Evolutionary conservation across 2,797 vertebrate genomes (phyloP).

Genomic region (Bryconaethiops microstoma): DNA sequence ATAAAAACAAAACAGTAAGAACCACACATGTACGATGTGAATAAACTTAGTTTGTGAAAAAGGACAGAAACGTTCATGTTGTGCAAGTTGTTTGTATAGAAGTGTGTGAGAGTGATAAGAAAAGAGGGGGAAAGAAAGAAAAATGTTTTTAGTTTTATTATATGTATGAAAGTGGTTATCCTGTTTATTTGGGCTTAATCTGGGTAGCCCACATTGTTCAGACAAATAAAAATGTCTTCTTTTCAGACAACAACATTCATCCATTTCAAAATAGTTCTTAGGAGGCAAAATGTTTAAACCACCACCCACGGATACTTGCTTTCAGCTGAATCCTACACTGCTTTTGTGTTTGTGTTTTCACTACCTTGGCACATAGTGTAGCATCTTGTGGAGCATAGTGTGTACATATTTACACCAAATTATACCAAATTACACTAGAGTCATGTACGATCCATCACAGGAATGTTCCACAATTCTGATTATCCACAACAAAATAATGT

Average conservation of each 20-base stretch:
- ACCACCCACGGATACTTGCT: background rate
- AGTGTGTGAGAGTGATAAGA: too few species aligned
- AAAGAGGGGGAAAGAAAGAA: too few species aligned
- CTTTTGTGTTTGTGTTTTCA: background rate
- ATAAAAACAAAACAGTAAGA: too few species aligned
- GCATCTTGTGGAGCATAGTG: background rate
- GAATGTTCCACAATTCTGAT: too few species aligned
- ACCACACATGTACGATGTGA: too few species aligned
- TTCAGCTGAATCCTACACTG: background rate
- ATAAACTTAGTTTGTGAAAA: too few species aligned
- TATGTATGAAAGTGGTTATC: background rate
- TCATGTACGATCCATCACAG: background rate
- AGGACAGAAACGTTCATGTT: too few species aligned
- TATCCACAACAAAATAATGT: too few species aligned
- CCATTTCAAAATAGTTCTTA: background rate
- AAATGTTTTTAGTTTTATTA: too few species aligned
- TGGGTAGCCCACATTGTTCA: background rate
- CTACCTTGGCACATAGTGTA: background rate
- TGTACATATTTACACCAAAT: background rate
- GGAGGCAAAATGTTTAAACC: background rate
- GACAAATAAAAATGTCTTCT: background rate
- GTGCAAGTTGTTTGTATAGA: too few species aligned
- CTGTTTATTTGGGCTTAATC: background rate
- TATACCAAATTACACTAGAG: too few species aligned
- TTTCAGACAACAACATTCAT: background rate